Conservation (phyloP, 2,113 vertebrate genomes). For the Promerops cafer region DNA sequence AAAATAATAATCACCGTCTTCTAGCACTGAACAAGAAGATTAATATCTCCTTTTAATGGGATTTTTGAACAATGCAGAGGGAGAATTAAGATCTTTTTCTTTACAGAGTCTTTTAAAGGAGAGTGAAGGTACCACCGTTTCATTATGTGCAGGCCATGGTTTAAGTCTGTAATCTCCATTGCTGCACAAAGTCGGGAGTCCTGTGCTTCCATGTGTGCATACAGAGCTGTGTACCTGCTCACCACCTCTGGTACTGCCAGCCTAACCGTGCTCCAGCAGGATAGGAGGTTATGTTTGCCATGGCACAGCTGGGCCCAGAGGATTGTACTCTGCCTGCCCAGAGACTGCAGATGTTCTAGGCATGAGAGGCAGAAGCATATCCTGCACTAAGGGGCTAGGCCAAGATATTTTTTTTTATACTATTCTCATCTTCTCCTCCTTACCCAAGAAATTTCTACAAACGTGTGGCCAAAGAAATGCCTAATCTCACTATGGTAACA, state of each 20-base stretch:
- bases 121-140: neutral
- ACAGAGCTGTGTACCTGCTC: neutral
- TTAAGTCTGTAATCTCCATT: neutral
- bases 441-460: neutral
- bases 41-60: neutral
- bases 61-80: neutral
- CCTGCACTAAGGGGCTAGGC: neutral
- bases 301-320: neutral
- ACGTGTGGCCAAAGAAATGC: neutral
- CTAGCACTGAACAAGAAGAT: neutral
- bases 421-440: neutral
- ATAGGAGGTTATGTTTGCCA: fast-evolving
- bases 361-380: neutral
- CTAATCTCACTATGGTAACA: neutral
- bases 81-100: neutral
- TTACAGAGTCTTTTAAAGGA: neutral
- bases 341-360: neutral
- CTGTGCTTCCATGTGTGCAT: neutral
- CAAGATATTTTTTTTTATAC: neutral
- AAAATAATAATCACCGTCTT: neutral
- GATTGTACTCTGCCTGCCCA: neutral
- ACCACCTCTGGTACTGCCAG: neutral
- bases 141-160: neutral
- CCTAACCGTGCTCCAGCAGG: neutral
- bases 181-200: neutral